These are phyloP conservation scores for Sinodicranocentrus sp. DNA, from an alignment of 2,888 invertebrate species.

Conservation along the genomic window DNA sequence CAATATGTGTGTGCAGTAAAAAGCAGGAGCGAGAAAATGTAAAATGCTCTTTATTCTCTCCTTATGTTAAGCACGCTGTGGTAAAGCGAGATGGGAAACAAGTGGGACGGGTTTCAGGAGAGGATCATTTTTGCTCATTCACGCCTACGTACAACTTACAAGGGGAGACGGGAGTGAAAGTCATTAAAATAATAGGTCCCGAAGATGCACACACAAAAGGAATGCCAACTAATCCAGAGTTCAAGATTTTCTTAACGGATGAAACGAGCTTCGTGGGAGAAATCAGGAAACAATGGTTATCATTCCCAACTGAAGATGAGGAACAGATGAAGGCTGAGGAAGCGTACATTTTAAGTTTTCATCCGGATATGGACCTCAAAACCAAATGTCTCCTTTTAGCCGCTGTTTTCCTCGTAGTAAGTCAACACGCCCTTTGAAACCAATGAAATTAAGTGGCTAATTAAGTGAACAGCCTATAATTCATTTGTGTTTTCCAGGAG, in stretches of 20 bases:
- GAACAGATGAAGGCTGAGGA: conserved; percentile 67
- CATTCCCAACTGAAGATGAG: conserved; percentile 62
- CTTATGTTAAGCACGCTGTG: conserved; percentile 51
- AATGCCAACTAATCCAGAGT: conserved; percentile 68
- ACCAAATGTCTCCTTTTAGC: conserved; percentile 68
- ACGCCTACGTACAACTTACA: conserved; percentile 69
- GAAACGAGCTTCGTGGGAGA: conserved; percentile 71
- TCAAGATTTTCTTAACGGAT: conserved; percentile 69
- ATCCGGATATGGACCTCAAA: conserved; percentile 71
- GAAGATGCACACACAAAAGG: conserved; percentile 65
- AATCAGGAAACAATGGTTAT: conserved; percentile 69
- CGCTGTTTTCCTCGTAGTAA: conserved; percentile 64
- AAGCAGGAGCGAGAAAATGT: no score
- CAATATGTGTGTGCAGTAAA: no score
- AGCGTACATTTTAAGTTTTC: conserved; percentile 68
- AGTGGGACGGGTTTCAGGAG: conserved; percentile 66
- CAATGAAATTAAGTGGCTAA: conserved; percentile 25
- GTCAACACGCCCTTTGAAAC: neutral
- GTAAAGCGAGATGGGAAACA: conserved; percentile 69
- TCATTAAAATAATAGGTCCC: conserved; percentile 65
- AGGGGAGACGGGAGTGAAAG: conserved; percentile 66
- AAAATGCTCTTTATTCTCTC: conserved; percentile 1
- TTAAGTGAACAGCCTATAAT: neutral
- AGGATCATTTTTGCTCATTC: conserved; percentile 70
- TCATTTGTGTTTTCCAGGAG: conserved; percentile 55